phyloP scores from a whole-genome alignment of 2,113 vertebrate species.

The Vicugna pacos region DNA sequence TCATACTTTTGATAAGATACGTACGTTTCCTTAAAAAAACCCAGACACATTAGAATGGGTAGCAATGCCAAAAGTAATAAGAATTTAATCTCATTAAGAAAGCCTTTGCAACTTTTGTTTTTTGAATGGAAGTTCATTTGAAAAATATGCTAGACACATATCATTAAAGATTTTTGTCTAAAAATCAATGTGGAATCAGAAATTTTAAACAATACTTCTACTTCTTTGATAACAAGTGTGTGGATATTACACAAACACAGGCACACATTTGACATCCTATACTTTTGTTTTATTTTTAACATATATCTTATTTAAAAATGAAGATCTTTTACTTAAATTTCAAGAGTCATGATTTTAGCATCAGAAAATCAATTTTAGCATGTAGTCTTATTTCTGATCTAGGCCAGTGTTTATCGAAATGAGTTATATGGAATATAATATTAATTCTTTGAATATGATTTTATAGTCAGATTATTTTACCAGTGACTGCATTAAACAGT shows the following conservation, averaged over 20 bases:
- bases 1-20: neutral
- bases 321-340: neutral
- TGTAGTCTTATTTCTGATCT: neutral
- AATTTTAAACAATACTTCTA: neutral
- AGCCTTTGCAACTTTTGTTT: neutral
- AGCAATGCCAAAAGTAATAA: neutral
- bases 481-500: too few relatives aligned
- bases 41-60: neutral
- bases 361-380: neutral
- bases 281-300: neutral
- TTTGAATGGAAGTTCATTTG: neutral
- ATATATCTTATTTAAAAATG: neutral
- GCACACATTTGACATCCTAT: neutral
- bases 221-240: neutral
- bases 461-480: neutral
- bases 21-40: neutral
- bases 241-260: neutral
- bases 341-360: neutral
- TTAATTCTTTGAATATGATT: neutral
- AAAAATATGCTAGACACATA: neutral
- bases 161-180: neutral
- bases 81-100: neutral
- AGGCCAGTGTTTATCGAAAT: neutral
- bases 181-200: neutral
- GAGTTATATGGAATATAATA: neutral